A percentile compares a stretch with the other conserved stretches of the same genome.
These are phyloP conservation scores for Dendrocopos noguchii DNA, from an alignment of 2,113 vertebrate species.

Conservation along the genomic window DNA sequence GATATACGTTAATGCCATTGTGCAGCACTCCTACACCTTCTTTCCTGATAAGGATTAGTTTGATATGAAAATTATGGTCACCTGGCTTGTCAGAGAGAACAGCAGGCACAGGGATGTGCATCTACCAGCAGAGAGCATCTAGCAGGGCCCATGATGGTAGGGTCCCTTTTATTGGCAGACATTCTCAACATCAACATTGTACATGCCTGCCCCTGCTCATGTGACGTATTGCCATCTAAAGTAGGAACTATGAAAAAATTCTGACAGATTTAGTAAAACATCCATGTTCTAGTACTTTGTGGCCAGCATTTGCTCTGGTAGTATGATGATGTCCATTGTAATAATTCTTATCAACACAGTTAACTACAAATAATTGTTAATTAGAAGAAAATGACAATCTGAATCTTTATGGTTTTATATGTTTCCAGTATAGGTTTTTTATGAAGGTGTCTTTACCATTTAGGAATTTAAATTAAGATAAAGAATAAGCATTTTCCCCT, in stretches of 20 bases:
- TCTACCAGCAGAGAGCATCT: not conserved
- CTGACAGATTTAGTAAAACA: too few relatives aligned
- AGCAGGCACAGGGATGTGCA: not conserved
- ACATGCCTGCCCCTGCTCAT: not conserved
- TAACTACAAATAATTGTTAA: not conserved
- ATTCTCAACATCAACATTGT: not conserved
- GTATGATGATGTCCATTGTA: not conserved
- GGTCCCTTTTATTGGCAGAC: not conserved
- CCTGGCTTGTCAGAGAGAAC: not conserved
- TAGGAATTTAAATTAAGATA: not conserved
- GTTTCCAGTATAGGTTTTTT: not conserved
- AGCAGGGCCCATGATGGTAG: not conserved
- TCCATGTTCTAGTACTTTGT: too few relatives aligned
- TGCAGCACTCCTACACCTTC: not conserved
- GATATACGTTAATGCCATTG: not conserved
- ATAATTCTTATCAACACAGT: not conserved
- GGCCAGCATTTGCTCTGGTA: not conserved
- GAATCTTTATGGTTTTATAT: not conserved
- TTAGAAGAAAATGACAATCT: not conserved
- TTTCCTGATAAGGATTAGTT: not conserved
- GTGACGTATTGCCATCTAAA: not conserved
- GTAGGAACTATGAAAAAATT: not conserved
- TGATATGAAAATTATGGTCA: not conserved
- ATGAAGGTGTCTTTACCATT: not conserved
- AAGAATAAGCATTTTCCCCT: accelerated